phyloP scores from a whole-genome alignment of 2,888 invertebrate species.

The Diarsia mendica region DNA sequence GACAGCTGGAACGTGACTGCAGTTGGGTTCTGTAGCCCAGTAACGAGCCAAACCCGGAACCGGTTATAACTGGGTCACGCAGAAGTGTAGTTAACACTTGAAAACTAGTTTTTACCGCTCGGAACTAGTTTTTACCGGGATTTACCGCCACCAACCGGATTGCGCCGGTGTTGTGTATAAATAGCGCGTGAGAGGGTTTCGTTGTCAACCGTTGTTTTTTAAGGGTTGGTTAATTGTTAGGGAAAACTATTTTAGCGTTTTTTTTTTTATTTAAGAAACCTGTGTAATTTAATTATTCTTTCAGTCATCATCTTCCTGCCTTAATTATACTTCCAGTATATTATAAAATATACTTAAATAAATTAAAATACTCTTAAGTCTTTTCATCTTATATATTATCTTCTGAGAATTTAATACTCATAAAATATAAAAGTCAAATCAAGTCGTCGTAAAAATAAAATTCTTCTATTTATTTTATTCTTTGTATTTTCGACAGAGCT shows the following conservation, averaged over 20 bases:
- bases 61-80: conserved; percentile 71
- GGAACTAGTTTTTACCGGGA: conserved; percentile 66
- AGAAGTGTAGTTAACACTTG: conserved; percentile 69
- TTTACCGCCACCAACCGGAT: conserved; percentile 51
- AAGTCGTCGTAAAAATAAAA: background rate
- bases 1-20: conserved; percentile 70
- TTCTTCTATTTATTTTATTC: background rate
- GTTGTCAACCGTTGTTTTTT: conserved; percentile 44
- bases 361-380: background rate
- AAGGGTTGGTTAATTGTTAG: background rate
- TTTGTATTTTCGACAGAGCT: background rate
- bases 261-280: no score
- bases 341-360: background rate
- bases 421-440: background rate
- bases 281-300: background rate
- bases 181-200: conserved; percentile 50
- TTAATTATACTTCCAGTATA: background rate
- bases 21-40: conserved; percentile 60
- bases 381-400: background rate
- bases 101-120: conserved; percentile 57
- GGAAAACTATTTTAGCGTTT: background rate
- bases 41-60: conserved; percentile 73
- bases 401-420: background rate
- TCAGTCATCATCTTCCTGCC: no score
- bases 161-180: conserved; percentile 42